Evolutionary conservation across 2,888 invertebrate species (phyloP), one percentile per base, ranked within the genome.

Genomic region (Idaea biselata): DNA sequence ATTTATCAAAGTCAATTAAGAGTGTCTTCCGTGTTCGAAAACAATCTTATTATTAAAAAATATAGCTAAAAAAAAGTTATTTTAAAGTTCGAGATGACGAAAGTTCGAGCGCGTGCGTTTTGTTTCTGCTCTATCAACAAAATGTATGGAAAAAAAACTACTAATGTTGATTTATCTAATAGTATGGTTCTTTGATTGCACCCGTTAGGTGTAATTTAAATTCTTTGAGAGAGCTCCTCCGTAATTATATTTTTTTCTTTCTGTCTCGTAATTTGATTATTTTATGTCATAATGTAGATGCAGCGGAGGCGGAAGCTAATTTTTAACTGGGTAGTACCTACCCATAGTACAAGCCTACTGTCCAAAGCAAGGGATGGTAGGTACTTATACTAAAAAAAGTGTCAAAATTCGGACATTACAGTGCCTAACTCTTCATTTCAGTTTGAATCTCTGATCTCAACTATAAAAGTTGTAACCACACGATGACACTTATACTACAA

Each of bases 1-100:
- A 86, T 86, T 86, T 82, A 85, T 88, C 82, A 81, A 82, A 76
- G 79, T 82, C 82, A 88, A 89, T 88, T 88, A n/a, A 87, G 82
- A 67, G 64, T 63, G 62, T 72, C 84, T 89, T 91, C 89, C 89
- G 89, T 76, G 82, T 87, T 73, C 74, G 76, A 73, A 82, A 78
- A 74, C 75, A 72, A 68, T 73, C 76, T 72, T 77, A 78, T 82
- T 81, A 8, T 14, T 44, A 11, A 14, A 44, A 79, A 67, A 61
- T 59, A 59, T 67, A 66, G 68, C 60, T 67, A 65, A 66, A 71
- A 71, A 72, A 66, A 69, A 65, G 14, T 8, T 44, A 54, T 58
- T 32, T 63, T 61, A 59, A 61, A 44, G 44, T 14, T 44, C 44
- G 44, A 44, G 44, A 44, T 44, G 44, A 14, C 44, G 44, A 44